phyloP scores from a whole-genome alignment of 2,888 invertebrate species.

The Diogma glabrata region DNA sequence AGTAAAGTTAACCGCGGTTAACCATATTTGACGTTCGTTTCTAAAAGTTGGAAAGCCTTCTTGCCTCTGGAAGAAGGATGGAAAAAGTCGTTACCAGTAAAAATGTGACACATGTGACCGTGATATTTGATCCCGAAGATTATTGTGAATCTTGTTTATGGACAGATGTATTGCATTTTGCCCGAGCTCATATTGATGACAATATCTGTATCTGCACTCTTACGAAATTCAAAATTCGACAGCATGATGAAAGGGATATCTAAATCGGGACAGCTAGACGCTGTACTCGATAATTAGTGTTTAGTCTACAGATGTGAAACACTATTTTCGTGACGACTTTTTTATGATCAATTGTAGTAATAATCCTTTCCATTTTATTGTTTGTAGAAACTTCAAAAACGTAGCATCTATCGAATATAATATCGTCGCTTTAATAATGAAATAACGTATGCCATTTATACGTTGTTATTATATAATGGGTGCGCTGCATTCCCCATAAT shows the following conservation, averaged over 20 bases:
- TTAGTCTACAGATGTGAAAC: not conserved
- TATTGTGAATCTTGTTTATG: not conserved
- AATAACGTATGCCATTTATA: no score
- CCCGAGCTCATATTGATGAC: not conserved
- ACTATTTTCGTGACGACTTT: not conserved
- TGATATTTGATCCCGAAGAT: not conserved
- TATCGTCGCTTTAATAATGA: no score
- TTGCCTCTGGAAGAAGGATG: not conserved
- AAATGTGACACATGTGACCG: not conserved
- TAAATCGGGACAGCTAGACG: no score
- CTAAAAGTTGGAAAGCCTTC: not conserved
- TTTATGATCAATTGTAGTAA: not conserved
- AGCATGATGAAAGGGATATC: no score
- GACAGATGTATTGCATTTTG: not conserved
- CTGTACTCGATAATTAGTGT: not conserved
- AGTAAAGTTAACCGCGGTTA: no score
- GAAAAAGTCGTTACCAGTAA: not conserved
- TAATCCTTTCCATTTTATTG: not conserved
- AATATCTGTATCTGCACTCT: not conserved
- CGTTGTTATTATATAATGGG: no score
- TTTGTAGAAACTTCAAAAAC: not conserved
- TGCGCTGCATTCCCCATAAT: no score
- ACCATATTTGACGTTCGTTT: not conserved
- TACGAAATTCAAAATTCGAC: no score
- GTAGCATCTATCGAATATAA: no score